Evolutionary conservation across 2,888 invertebrate genomes (phyloP).

Genomic region (Lomographa bimaculata): DNA sequence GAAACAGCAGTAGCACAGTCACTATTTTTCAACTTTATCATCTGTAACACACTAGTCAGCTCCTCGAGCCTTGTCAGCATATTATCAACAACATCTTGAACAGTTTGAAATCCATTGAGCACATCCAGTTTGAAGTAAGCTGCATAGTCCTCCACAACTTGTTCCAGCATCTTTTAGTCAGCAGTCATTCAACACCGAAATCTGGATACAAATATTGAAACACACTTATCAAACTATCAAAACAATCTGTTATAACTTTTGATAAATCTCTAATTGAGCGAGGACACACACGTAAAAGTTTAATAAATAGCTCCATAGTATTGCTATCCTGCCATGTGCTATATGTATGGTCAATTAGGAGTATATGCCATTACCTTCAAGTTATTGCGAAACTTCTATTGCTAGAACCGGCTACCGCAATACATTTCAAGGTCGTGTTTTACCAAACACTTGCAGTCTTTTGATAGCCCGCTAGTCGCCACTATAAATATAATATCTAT

Average conservation of each 20-base stretch:
- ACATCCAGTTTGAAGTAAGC: conserved; percentile 81
- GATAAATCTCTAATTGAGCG: conserved; percentile 59
- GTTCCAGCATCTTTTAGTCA: conserved; percentile 79
- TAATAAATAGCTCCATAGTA: conserved; percentile 63
- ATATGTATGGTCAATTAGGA: background rate
- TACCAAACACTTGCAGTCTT: conserved; percentile 12
- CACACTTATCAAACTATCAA: conserved; percentile 61
- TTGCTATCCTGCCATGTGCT: conserved; percentile 9
- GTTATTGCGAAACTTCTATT: conserved; percentile 36
- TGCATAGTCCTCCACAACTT: conserved; percentile 80
- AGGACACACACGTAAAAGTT: conserved; percentile 57
- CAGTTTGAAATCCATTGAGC: conserved; percentile 80
- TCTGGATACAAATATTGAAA: conserved; percentile 76
- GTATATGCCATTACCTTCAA: conserved; percentile 35
- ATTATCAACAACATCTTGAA: conserved; percentile 86
- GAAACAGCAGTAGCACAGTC: conserved; percentile 73
- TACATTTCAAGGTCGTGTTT: conserved; percentile 19
- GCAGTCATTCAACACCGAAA: conserved; percentile 51
- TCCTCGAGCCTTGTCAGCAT: conserved; percentile 87
- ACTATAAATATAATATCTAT: no score
- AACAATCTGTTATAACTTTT: conserved; percentile 61
- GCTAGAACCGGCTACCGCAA: conserved; percentile 12
- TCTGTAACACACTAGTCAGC: conserved; percentile 84
- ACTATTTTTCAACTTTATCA: conserved; percentile 77
- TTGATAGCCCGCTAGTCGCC: no score